phyloP scores from a whole-genome alignment of 2,888 invertebrate genomes.

The Ichneumon xanthorius region DNA sequence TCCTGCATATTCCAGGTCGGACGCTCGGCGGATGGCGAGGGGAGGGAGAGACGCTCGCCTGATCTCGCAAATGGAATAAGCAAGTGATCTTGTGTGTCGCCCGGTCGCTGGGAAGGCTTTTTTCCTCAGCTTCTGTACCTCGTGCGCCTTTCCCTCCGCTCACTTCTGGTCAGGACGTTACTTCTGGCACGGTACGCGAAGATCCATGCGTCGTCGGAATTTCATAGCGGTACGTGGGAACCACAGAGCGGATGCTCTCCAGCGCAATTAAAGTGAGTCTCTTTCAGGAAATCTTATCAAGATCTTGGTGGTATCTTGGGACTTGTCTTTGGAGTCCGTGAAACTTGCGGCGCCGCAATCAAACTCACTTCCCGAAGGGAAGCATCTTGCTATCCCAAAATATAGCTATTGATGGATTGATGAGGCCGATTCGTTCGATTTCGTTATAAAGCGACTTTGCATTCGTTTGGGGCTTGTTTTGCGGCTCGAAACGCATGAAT shows the following conservation, averaged over 20 bases:
- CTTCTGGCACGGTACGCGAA: background rate
- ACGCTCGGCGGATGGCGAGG: constrained; percentile 5
- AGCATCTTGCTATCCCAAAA: no score
- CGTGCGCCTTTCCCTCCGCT: background rate
- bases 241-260: background rate
- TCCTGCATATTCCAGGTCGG: constrained; percentile 25
- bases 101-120: background rate
- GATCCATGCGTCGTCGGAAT: constrained; percentile 9
- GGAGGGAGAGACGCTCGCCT: background rate
- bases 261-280: background rate
- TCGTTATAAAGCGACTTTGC: no score
- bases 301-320: no score
- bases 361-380: no score
- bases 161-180: background rate
- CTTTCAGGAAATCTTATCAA: background rate
- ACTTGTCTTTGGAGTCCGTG: no score
- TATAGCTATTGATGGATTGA: no score
- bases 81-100: constrained; percentile 30
- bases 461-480: no score
- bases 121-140: background rate
- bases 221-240: background rate
- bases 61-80: constrained; percentile 37
- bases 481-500: no score
- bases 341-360: no score
- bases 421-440: no score